Conservation (phyloP, 2,797 vertebrate genomes). For the Sebastes paucispinis region DNA sequence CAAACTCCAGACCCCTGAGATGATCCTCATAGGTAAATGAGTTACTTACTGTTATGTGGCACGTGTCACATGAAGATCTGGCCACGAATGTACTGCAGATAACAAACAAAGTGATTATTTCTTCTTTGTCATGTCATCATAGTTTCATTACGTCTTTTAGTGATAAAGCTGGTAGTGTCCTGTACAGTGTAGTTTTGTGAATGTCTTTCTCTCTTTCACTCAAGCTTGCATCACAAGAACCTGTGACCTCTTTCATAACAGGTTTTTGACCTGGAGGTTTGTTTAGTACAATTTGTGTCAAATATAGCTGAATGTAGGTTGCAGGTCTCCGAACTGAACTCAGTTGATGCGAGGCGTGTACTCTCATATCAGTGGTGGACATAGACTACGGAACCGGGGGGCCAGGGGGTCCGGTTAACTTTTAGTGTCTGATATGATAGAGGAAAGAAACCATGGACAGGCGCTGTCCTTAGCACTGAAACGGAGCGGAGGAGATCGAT, state of each 20-base stretch:
- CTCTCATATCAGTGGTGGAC: neutral
- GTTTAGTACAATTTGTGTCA: neutral
- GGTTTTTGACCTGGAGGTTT: neutral
- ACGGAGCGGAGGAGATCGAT: neutral
- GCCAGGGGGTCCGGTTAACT: too few relatives aligned
- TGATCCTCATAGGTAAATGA: conserved; percentile 31
- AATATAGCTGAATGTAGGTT: neutral
- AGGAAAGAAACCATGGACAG: too few relatives aligned
- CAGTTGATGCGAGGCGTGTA: neutral
- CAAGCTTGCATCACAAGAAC: neutral
- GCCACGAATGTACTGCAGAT: neutral
- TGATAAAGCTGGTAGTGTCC: neutral
- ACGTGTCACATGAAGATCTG: neutral
- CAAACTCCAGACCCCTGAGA: conserved; percentile 49
- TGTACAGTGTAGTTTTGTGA: neutral
- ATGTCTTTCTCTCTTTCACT: neutral
- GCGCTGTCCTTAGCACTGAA: neutral
- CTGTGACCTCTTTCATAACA: conserved; percentile 18
- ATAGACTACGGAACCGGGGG: neutral
- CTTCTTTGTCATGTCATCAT: neutral
- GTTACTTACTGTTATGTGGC: conserved; percentile 19
- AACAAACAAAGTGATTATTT: neutral
- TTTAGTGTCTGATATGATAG: neutral
- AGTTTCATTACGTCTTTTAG: neutral
- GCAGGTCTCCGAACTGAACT: conserved; percentile 1